phyloP scores from a whole-genome alignment of 2,888 invertebrate genomes.

The Euproctis similis region DNA sequence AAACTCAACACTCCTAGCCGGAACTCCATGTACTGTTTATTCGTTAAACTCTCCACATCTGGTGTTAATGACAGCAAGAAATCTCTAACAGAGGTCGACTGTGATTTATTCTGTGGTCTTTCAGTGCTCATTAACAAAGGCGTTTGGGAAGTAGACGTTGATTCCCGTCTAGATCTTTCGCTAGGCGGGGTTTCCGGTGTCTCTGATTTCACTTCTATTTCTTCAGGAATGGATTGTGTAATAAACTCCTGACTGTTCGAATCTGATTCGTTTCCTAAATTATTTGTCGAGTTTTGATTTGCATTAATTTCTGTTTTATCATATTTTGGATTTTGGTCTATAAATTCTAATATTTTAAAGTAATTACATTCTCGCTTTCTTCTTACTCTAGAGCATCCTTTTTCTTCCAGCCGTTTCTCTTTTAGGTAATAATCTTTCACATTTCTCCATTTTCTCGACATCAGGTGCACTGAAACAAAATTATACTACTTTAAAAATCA shows the following conservation, averaged over 20 bases:
- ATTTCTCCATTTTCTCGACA: constrained; percentile 17
- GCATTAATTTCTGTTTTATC: neutral
- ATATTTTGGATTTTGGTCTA: constrained; percentile 5
- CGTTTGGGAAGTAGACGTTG: neutral
- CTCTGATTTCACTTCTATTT: neutral
- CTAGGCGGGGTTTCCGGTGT: constrained; percentile 1
- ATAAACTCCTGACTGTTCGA: neutral
- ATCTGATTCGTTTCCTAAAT: constrained; percentile 2
- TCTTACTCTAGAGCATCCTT: neutral
- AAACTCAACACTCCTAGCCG: constrained; percentile 16
- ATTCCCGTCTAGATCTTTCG: neutral
- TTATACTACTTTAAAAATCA: no score
- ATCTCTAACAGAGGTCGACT: constrained; percentile 8
- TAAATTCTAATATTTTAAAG: constrained; percentile 8
- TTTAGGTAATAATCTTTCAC: constrained; percentile 19
- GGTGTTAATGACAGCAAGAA: constrained; percentile 15
- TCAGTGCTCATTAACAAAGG: neutral
- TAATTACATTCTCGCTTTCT: constrained; percentile 10
- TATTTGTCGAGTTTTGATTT: neutral
- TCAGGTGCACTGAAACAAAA: constrained; percentile 10
- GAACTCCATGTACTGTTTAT: constrained; percentile 11
- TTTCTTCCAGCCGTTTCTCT: constrained; percentile 7
- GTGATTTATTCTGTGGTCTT: constrained; percentile 1
- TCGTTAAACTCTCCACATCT: constrained; percentile 10
- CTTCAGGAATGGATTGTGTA: neutral